Percentiles rank a stretch among this genome's conserved stretches.
These are phyloP conservation scores for Aphidius ervi DNA, from an alignment of 1,140 invertebrate species.

Conservation along the genomic window DNA sequence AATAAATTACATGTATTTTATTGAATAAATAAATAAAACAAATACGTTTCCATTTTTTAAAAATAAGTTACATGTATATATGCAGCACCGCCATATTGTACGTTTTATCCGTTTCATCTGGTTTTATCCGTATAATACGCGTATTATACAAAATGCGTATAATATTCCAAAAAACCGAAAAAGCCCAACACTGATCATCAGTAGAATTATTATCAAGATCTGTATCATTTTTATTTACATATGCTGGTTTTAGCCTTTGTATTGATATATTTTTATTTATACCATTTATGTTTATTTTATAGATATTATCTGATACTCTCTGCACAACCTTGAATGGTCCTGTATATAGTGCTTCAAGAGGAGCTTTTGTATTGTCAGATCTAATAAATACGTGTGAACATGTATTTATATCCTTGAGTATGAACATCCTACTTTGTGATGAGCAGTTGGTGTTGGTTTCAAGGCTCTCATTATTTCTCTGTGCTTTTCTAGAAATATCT, in stretches of 20 bases:
- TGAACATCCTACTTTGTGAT: constrained; percentile 22
- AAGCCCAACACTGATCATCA: no score
- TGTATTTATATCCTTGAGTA: constrained; percentile 16
- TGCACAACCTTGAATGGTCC: constrained; percentile 28
- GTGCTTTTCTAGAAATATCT: constrained; percentile 23
- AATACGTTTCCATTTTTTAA: no score
- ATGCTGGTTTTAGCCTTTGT: constrained; percentile 3
- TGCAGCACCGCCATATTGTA: no score
- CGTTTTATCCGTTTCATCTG: no score
- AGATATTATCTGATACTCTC: constrained; percentile 19
- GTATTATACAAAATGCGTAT: no score
- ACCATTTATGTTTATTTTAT: constrained; percentile 19
- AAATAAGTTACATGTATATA: no score
- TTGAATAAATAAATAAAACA: no score
- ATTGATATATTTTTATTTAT: constrained; percentile 2
- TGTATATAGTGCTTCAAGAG: constrained; percentile 27
- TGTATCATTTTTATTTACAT: neutral
- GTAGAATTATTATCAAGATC: neutral
- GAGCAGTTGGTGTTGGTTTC: constrained; percentile 17
- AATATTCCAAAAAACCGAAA: no score
- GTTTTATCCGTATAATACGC: no score
- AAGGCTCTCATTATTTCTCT: constrained; percentile 21
- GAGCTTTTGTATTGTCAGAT: constrained; percentile 21
- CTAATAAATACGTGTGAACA: constrained; percentile 29
- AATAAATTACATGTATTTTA: no score